These are phyloP conservation scores for Parnassius glacialis DNA, from an alignment of 2,888 invertebrate genomes.

Conservation along the genomic window DNA sequence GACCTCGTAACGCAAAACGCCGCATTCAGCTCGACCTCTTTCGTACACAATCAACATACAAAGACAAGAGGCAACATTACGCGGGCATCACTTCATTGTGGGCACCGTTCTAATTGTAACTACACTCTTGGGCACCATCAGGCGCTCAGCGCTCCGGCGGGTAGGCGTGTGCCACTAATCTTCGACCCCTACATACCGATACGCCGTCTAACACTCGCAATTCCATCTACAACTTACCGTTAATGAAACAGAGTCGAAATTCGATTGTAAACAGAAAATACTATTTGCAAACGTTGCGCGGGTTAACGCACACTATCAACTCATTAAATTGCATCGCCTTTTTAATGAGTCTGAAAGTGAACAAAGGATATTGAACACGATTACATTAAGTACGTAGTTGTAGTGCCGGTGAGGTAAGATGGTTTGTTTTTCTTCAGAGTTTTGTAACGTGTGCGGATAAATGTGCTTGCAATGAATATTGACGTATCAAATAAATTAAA, in stretches of 20 bases:
- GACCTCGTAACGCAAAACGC: slow-evolving; percentile 29
- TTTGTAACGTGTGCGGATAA: slow-evolving; percentile 42
- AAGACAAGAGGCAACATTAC: slow-evolving; percentile 78
- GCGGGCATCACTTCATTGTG: slow-evolving; percentile 79
- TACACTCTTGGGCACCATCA: slow-evolving; percentile 79
- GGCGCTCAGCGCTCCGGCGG: slow-evolving; percentile 77
- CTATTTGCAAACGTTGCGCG: slow-evolving; percentile 78
- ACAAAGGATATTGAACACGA: slow-evolving; percentile 80
- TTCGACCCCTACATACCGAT: slow-evolving; percentile 79
- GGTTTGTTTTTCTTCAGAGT: slow-evolving; percentile 56
- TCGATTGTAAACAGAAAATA: slow-evolving; percentile 33
- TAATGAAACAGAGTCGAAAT: slow-evolving; percentile 42
- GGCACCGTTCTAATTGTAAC: slow-evolving; percentile 80
- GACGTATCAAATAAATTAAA: too few relatives aligned
- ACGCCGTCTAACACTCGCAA: slow-evolving; percentile 43
- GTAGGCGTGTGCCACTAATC: slow-evolving; percentile 81
- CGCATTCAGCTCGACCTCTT: slow-evolving; percentile 52
- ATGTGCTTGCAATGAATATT: slow-evolving; percentile 30
- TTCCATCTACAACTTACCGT: slow-evolving; percentile 43
- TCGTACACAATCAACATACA: slow-evolving; percentile 77
- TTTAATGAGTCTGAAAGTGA: slow-evolving; percentile 82
- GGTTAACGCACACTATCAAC: slow-evolving; percentile 81
- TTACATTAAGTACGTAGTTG: slow-evolving; percentile 78
- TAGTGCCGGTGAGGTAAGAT: slow-evolving; percentile 54
- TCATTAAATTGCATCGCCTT: slow-evolving; percentile 82